Evolutionary conservation across 2,113 vertebrate genomes (phyloP).

Genomic region (Ascaphus truei): DNA sequence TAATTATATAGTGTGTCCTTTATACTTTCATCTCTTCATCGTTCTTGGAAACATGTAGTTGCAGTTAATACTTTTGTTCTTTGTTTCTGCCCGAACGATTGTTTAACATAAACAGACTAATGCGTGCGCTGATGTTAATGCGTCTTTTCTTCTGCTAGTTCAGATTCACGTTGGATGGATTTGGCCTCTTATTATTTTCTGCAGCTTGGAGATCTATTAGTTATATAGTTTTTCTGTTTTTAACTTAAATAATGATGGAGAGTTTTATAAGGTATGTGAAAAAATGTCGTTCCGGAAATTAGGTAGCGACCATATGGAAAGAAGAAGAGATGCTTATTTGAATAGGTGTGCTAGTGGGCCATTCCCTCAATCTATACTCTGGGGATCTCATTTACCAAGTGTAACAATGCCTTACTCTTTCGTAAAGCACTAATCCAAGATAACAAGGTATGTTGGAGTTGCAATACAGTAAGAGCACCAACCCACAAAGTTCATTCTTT

Average conservation of each 20-base stretch:
- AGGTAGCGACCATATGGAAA: neutral
- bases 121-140: constrained; percentile 14
- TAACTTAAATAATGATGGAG: neutral
- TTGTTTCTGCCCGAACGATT: constrained; percentile 17
- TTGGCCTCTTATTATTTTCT: constrained; percentile 31
- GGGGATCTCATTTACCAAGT: neutral
- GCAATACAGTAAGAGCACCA: neutral
- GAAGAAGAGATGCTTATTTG: neutral
- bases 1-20: neutral
- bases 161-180: constrained; percentile 1
- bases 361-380: neutral
- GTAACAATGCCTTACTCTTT: neutral
- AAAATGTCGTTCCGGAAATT: constrained; percentile 2
- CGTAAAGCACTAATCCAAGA: neutral
- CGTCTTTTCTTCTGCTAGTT: neutral
- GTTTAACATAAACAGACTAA: neutral
- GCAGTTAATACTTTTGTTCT: neutral
- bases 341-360: neutral
- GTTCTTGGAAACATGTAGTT: constrained; percentile 6
- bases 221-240: constrained; percentile 5
- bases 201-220: constrained; percentile 10
- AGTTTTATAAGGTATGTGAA: neutral
- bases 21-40: neutral
- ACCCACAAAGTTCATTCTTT: neutral
- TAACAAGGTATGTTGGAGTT: neutral